These are phyloP conservation scores for Trissolcus basalis DNA, from an alignment of 1,140 invertebrate genomes.

Conservation along the genomic window DNA sequence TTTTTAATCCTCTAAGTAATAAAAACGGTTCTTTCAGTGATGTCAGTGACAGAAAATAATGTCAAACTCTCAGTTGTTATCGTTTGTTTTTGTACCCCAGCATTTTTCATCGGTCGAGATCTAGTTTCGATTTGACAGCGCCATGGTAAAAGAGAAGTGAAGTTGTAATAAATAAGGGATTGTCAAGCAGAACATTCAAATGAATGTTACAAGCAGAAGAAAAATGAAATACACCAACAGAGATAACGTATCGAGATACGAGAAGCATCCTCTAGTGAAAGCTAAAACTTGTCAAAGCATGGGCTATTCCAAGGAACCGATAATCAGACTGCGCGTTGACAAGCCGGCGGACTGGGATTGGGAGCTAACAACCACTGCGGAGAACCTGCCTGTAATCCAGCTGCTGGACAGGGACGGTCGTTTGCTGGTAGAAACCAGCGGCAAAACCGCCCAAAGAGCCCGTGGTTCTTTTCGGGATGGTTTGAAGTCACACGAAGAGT, in stretches of 20 bases:
- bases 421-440: constrained; percentile 68
- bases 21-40: no score
- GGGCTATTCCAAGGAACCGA: constrained; percentile 55
- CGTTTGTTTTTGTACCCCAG: no score
- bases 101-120: no score
- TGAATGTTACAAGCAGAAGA: not conserved
- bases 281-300: constrained; percentile 57
- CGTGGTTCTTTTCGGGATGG: constrained; percentile 67
- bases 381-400: constrained; percentile 67
- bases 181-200: not conserved
- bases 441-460: constrained; percentile 66
- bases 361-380: constrained; percentile 69
- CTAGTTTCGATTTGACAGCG: no score
- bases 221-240: constrained; percentile 25
- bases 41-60: no score
- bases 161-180: not conserved
- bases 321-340: constrained; percentile 67
- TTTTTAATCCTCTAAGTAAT: no score
- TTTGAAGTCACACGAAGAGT: constrained; percentile 62
- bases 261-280: constrained; percentile 56
- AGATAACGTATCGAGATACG: constrained; percentile 2
- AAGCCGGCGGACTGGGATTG: constrained; percentile 70
- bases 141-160: no score
- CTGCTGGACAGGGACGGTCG: constrained; percentile 69
- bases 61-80: no score